Base-by-base conservation (phyloP, 1,140 invertebrate genomes). In the Pseudomyrmex dendroicus region DNA sequence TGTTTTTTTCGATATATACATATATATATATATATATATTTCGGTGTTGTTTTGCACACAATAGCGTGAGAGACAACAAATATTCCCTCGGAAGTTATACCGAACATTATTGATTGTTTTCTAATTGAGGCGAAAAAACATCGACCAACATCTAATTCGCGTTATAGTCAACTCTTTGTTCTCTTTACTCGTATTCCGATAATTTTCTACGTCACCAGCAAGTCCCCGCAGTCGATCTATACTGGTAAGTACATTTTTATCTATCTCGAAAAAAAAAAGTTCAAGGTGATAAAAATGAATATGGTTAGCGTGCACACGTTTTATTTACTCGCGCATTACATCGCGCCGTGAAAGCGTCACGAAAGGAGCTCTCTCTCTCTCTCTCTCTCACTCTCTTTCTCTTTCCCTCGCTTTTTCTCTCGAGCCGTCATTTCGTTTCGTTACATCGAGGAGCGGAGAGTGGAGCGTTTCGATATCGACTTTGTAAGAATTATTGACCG, bases 211-310 rank as follows among this genome's bases (percentile, higher is more conserved):
- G 35, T 35, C 35, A 35, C 4, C 35, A 35, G 35, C 35, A 0
- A 35, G 35, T 35, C 10, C 54, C 10, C 50, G 9, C 17, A 15
- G 35, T 50, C 66, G 20, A 4, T 70, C 50, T 59, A 35, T 8
- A 35, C 52, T 78, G 59, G 72, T 50, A 44, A 80, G 35, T 20
- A 35, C 22, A 59, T 15, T 66, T 44, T 80, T 72, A 80, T 80
- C 66, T 61, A 4, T 59, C 66, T 66, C 35, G 76, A 17, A 50
- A 77, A 59, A n/a, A 46, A 64, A 80, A 80, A 80, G 76, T 80
- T 80, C 76, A 80, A 80, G 76, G 76, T 78, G 57, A 15, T 20
- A 12, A 63, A 13, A 70, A 9, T 35, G 50, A 52, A 52, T 10
- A 52, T 10, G 13, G 50, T 10, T 52, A 52, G 20, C 12, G 22